A percentile compares a stretch with the other conserved stretches of the same genome.
phyloP scores from a whole-genome alignment of 2,888 invertebrate species.

The Drosophila phalerata region DNA sequence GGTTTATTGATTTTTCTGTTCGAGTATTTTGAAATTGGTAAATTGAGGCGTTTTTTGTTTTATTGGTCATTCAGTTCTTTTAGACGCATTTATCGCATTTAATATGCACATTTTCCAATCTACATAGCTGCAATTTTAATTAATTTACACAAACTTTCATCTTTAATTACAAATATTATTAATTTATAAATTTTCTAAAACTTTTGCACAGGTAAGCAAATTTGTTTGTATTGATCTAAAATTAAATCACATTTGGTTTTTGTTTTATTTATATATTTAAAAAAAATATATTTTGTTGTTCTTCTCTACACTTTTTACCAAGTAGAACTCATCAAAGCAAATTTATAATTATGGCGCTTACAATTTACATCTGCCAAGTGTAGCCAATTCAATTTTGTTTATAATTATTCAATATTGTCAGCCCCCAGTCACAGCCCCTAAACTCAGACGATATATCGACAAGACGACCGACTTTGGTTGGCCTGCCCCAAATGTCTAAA shows the following conservation, averaged over 20 bases:
- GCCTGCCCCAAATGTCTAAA: constrained; percentile 78
- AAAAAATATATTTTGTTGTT: neutral
- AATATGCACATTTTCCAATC: constrained; percentile 67
- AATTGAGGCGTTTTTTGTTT: constrained; percentile 30
- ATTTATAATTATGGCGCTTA: constrained; percentile 57
- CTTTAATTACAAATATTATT: constrained; percentile 1
- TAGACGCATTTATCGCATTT: constrained; percentile 53
- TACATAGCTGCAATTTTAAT: constrained; percentile 38
- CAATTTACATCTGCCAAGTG: constrained; percentile 51
- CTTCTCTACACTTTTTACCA: neutral
- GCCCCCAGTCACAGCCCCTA: constrained; percentile 31
- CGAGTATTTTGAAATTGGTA: neutral
- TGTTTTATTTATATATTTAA: constrained; percentile 3
- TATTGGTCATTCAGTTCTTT: constrained; percentile 54
- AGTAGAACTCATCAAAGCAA: constrained; percentile 30
- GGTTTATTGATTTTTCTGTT: constrained; percentile 23
- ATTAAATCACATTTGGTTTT: constrained; percentile 10
- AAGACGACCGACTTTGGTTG: constrained; percentile 55
- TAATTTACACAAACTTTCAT: constrained; percentile 15
- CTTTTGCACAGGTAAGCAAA: constrained; percentile 19
- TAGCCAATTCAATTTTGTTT: constrained; percentile 60
- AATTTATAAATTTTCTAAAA: neutral
- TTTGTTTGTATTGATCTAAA: constrained; percentile 33
- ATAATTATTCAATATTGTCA: constrained; percentile 69
- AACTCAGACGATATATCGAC: constrained; percentile 59